Evolutionary conservation across 1,140 invertebrate species (phyloP), one percentile per base, ranked within the genome.

Genomic region (Drosophila pseudoananassae): DNA sequence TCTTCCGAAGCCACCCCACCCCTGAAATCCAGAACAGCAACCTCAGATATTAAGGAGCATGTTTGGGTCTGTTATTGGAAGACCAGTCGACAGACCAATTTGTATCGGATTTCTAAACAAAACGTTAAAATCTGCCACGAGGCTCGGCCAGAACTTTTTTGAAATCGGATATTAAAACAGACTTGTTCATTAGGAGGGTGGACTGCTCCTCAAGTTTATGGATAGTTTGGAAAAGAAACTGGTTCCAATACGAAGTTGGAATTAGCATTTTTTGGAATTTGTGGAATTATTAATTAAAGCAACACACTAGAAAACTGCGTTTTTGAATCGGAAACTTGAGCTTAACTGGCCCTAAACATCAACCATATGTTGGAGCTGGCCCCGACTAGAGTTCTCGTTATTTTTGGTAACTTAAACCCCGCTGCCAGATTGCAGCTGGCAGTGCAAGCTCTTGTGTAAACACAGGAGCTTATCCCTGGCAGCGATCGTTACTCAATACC

Each of bases 41-140:
- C 20, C 20, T 20, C 20, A 27, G 25, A 7, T 27, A 20, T 27
- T 5, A 27, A 27, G 25, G 4, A 27, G 25, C 25, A 20, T 20
- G 20, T 20, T 20, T 20, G 20, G 20, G 20, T 20, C 20, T 20
- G 20, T 20, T 20, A 20, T 20, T 20, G 2, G 20, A 2, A 20
- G 20, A 1, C 20, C 20, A 20, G 20, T 20, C 20, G 20, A 20
- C 20, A 27, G 25, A 27, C 25, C 25, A 27, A 6, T 7, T 27
- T 6, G 23, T 47, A 54, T 68, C 29, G n/a, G 15, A 66, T 68
- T 68, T 36, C 63, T 27, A 68, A 54, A 23, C 40, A 20, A 20
- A 20, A 20, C 2, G 2, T 20, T 20, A 20, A 20, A 20, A 3
- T 3, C 20, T n/a, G n/a, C n/a, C n/a, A n/a, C n/a, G n/a, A n/a